phyloP scores from a whole-genome alignment of 2,888 invertebrate species.

The Melanophora roralis region DNA sequence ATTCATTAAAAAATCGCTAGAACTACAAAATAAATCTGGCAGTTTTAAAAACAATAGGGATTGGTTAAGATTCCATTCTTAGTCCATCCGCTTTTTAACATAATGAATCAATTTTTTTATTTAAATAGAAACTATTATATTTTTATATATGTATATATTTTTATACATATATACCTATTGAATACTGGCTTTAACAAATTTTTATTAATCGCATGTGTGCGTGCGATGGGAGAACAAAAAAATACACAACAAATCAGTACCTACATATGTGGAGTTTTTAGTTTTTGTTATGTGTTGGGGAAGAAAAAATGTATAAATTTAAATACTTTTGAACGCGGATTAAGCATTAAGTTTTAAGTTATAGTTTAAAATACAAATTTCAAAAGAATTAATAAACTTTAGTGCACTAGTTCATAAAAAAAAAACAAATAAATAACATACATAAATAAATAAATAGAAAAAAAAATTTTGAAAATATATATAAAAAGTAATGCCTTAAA shows the following conservation, averaged over 20 bases:
- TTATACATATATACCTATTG: neutral
- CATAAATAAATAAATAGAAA: too few relatives aligned
- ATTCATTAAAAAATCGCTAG: too few relatives aligned
- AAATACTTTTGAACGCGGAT: constrained; percentile 31
- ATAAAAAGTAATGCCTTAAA: too few relatives aligned
- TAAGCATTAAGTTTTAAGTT: constrained; percentile 20
- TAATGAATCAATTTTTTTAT: constrained; percentile 51
- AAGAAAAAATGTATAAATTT: constrained; percentile 35
- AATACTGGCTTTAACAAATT: constrained; percentile 44
- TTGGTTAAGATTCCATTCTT: constrained; percentile 48
- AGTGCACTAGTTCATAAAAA: too few relatives aligned
- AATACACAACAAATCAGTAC: neutral
- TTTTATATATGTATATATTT: too few relatives aligned
- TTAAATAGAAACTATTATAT: constrained; percentile 51
- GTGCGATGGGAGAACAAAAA: neutral
- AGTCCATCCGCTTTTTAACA: constrained; percentile 34
- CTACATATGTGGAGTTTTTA: neutral
- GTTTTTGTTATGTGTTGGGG: neutral
- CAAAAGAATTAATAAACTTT: too few relatives aligned
- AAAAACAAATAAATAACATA: neutral
- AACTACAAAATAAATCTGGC: too few relatives aligned
- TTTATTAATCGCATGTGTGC: constrained; percentile 40
- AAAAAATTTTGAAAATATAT: too few relatives aligned
- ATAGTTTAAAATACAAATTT: neutral
- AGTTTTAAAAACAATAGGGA: constrained; percentile 36